phyloP scores from a whole-genome alignment of 2,797 vertebrate species.

The Oceanodroma leucorhoa region DNA sequence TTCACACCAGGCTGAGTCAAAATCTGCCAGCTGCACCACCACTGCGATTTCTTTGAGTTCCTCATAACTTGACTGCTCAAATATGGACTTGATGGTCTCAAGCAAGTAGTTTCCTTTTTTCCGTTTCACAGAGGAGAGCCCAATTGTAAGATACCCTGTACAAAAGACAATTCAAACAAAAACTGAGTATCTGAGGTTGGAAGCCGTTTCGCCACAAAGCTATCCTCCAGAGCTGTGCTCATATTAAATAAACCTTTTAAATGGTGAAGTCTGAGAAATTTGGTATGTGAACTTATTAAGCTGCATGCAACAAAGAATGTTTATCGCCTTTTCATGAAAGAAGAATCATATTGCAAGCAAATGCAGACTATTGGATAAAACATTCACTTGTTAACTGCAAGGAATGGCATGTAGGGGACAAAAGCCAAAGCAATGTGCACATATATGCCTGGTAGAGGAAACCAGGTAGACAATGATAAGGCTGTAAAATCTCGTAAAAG shows the following conservation, averaged over 20 bases:
- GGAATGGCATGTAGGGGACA: background rate
- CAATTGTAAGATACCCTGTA: conserved; percentile 91
- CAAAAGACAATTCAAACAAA: conserved; percentile 50
- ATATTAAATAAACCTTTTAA: background rate
- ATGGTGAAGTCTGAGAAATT: background rate
- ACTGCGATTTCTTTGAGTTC: conserved; percentile 96
- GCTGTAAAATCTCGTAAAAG: background rate
- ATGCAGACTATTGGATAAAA: background rate
- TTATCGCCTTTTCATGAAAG: background rate
- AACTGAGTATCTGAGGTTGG: background rate
- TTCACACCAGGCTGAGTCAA: conserved; percentile 91
- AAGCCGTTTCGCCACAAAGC: background rate
- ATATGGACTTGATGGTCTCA: conserved; percentile 98
- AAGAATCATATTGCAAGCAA: background rate
- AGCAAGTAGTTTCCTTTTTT: conserved; percentile 95
- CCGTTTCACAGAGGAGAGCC: conserved; percentile 92
- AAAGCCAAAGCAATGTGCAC: background rate
- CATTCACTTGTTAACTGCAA: background rate
- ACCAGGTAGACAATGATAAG: background rate
- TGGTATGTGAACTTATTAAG: background rate
- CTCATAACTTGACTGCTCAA: conserved; percentile 98
- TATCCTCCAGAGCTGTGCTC: background rate
- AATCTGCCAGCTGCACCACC: conserved; percentile 94
- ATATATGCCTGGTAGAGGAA: background rate
- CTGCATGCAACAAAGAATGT: background rate